phyloP scores from a whole-genome alignment of 2,113 vertebrate genomes.

The Urocitellus parryii region DNA sequence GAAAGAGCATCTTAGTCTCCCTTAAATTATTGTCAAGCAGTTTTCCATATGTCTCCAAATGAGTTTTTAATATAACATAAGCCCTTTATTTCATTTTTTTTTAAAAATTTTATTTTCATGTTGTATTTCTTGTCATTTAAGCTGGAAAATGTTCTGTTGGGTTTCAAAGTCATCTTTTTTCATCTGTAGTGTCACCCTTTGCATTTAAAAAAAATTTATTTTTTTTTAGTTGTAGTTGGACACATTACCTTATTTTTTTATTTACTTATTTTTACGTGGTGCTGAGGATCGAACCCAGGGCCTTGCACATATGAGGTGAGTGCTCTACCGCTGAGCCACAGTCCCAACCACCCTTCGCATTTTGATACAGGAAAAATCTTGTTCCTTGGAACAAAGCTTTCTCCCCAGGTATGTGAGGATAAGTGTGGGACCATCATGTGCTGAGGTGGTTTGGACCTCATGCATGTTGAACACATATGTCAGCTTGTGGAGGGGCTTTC shows the following conservation, averaged over 20 bases:
- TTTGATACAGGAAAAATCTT: background rate
- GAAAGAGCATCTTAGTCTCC: conserved; percentile 22
- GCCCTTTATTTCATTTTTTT: background rate
- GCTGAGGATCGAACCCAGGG: no score
- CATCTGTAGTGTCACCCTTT: background rate
- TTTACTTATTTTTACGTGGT: no score
- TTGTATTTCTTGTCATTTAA: conserved; percentile 5
- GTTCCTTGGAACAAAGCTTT: background rate
- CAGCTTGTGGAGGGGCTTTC: background rate
- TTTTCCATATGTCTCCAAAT: conserved; percentile 13
- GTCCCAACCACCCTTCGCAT: background rate
- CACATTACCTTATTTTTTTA: no score
- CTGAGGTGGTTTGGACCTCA: background rate
- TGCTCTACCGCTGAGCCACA: no score
- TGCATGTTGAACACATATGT: background rate
- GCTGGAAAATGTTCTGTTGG: background rate
- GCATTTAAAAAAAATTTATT: background rate
- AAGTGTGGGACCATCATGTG: background rate
- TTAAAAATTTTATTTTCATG: conserved; percentile 35
- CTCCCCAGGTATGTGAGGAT: background rate
- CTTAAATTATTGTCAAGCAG: conserved; percentile 40
- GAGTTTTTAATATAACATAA: conserved; percentile 54
- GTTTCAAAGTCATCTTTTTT: background rate
- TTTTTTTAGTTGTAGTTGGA: no score
- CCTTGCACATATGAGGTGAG: no score